Conservation (phyloP, 2,113 vertebrate genomes). For the Phyllopteryx taeniolatus region DNA sequence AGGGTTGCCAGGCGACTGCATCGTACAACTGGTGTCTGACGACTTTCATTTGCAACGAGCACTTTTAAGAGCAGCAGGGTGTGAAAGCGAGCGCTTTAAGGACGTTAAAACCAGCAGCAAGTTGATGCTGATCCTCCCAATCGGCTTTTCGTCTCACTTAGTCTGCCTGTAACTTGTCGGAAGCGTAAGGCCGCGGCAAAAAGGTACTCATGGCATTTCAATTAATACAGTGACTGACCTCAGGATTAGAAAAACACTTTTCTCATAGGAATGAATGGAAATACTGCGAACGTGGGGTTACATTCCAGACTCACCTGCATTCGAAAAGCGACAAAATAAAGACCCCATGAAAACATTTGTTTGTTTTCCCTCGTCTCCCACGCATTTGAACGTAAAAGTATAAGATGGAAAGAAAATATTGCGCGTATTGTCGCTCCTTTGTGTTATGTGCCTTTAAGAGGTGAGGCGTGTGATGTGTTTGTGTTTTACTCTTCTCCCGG, state of each 20-base stretch:
- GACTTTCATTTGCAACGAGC: not conserved
- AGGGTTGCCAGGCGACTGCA: conserved; percentile 21
- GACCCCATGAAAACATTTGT: too few relatives aligned
- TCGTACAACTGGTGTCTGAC: not conserved
- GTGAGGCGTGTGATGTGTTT: too few relatives aligned
- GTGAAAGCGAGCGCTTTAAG: not conserved
- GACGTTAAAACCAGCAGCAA: not conserved
- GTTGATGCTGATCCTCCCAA: not conserved
- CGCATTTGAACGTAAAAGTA: too few relatives aligned
- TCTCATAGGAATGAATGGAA: too few relatives aligned
- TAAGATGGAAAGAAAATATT: too few relatives aligned
- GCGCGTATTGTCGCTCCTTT: too few relatives aligned
- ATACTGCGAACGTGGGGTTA: too few relatives aligned
- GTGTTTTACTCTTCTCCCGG: too few relatives aligned
- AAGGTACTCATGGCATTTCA: not conserved
- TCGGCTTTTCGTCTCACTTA: not conserved
- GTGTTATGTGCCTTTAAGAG: too few relatives aligned
- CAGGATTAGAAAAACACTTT: not conserved
- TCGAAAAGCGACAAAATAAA: too few relatives aligned
- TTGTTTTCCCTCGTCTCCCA: too few relatives aligned
- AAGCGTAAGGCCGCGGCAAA: not conserved
- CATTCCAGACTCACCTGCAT: too few relatives aligned
- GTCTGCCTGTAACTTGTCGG: not conserved
- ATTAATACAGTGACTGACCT: not conserved
- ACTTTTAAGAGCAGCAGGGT: not conserved